These are phyloP conservation scores for Sula dactylatra DNA, from an alignment of 2,113 vertebrate genomes.

Conservation along the genomic window DNA sequence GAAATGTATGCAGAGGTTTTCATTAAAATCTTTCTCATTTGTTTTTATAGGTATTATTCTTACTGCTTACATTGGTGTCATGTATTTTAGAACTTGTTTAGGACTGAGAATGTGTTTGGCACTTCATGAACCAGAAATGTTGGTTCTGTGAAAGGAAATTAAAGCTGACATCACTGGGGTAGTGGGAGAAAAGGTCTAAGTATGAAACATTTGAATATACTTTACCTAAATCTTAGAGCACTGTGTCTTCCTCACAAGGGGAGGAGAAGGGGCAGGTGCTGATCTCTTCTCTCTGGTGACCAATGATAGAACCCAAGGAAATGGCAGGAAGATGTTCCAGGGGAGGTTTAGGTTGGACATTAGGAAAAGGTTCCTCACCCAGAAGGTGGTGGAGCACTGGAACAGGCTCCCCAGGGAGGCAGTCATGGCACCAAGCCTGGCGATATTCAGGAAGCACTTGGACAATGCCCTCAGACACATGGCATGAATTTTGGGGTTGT, in stretches of 20 bases:
- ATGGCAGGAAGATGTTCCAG: too few relatives aligned
- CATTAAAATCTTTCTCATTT: slow-evolving; percentile 51
- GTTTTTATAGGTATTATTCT: slow-evolving; percentile 6
- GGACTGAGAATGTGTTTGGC: neutral
- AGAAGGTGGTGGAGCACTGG: too few relatives aligned
- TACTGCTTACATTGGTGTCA: neutral
- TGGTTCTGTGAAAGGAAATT: neutral
- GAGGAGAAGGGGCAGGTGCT: too few relatives aligned
- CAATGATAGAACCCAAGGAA: too few relatives aligned
- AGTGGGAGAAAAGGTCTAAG: neutral
- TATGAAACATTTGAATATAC: neutral
- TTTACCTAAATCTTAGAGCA: neutral
- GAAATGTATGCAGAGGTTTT: slow-evolving; percentile 27
- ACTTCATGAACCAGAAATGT: slow-evolving; percentile 30
- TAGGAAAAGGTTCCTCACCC: too few relatives aligned
- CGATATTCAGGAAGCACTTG: too few relatives aligned
- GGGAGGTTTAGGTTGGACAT: too few relatives aligned
- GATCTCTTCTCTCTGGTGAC: too few relatives aligned
- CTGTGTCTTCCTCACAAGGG: neutral
- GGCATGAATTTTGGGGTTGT: too few relatives aligned
- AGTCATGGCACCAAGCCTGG: too few relatives aligned
- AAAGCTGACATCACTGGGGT: neutral
- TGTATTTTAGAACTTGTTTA: slow-evolving; percentile 13
- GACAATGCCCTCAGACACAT: too few relatives aligned
- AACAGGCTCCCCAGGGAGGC: too few relatives aligned